Percentiles rank a stretch among this genome's conserved stretches.
Evolutionary conservation across 2,113 vertebrate species (phyloP).

Genomic region (Paraplagusia blochii): DNA sequence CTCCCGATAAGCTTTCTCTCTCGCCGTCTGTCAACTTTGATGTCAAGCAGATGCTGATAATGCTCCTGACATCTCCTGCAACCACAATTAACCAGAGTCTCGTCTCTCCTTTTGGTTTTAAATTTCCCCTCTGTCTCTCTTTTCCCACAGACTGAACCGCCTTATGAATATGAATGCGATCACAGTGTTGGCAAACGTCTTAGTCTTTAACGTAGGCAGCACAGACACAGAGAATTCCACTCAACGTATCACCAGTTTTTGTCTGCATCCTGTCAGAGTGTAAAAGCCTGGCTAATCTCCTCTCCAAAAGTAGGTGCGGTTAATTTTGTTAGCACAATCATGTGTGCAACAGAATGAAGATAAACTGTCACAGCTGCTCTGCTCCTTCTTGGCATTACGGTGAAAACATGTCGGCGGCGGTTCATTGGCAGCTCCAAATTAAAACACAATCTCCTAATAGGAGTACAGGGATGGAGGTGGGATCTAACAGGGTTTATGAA

Average conservation of each 20-base stretch:
- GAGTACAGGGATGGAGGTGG: constrained; percentile 50
- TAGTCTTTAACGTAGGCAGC: constrained; percentile 11
- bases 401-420: constrained; percentile 39
- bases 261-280: constrained; percentile 12
- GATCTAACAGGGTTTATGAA: constrained; percentile 54
- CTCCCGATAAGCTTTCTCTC: constrained; percentile 51
- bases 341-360: constrained; percentile 29
- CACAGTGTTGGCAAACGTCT: constrained; percentile 16
- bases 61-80: constrained; percentile 41
- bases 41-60: constrained; percentile 55
- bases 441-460: constrained; percentile 63
- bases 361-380: constrained; percentile 53
- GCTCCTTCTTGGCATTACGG: constrained; percentile 37
- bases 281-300: constrained; percentile 27
- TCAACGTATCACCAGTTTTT: constrained; percentile 24
- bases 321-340: constrained; percentile 29
- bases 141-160: constrained; percentile 18
- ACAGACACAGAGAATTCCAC: constrained; percentile 3
- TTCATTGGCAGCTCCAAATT: constrained; percentile 55
- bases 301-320: constrained; percentile 42
- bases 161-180: constrained; percentile 40
- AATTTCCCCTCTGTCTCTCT: constrained; percentile 8
- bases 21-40: constrained; percentile 52
- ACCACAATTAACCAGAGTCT: constrained; percentile 59
- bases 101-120: constrained; percentile 20